Evolutionary conservation across 2,113 vertebrate genomes (phyloP).

Genomic region (Fregata magnificens): DNA sequence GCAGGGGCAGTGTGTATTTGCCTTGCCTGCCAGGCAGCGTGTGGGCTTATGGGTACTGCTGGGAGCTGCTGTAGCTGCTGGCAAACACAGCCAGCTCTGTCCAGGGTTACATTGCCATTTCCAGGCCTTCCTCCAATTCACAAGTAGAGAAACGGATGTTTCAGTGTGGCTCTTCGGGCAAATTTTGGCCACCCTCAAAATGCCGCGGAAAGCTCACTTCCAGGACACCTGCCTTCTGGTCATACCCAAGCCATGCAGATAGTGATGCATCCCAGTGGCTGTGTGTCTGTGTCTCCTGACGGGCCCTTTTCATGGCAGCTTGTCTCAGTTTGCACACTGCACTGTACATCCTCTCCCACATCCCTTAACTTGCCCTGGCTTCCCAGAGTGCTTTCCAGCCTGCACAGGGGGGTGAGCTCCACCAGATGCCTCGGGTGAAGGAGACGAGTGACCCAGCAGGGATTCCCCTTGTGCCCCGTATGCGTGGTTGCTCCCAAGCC

Average conservation of each 20-base stretch:
- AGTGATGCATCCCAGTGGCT: neutral
- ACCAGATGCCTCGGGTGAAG: neutral
- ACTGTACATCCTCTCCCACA: neutral
- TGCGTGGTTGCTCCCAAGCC: neutral
- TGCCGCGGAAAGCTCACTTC: neutral
- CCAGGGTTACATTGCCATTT: neutral
- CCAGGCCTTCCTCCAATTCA: neutral
- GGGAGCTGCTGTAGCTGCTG: neutral
- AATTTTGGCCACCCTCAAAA: neutral
- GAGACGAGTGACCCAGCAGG: neutral
- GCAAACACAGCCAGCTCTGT: neutral
- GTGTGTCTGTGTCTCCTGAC: neutral
- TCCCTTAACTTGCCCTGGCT: neutral
- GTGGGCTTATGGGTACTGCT: neutral
- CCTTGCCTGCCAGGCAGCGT: neutral
- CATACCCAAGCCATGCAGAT: neutral
- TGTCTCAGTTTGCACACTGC: neutral
- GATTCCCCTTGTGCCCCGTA: neutral
- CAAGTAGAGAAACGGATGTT: neutral
- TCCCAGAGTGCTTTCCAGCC: neutral
- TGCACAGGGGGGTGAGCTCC: neutral
- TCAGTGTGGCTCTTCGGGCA: neutral
- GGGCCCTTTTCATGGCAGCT: neutral
- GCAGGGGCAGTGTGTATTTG: accelerated
- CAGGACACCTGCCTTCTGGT: neutral